Base-by-base conservation (phyloP, 1,140 invertebrate genomes). In the Zaprionus kolodkinae region DNA sequence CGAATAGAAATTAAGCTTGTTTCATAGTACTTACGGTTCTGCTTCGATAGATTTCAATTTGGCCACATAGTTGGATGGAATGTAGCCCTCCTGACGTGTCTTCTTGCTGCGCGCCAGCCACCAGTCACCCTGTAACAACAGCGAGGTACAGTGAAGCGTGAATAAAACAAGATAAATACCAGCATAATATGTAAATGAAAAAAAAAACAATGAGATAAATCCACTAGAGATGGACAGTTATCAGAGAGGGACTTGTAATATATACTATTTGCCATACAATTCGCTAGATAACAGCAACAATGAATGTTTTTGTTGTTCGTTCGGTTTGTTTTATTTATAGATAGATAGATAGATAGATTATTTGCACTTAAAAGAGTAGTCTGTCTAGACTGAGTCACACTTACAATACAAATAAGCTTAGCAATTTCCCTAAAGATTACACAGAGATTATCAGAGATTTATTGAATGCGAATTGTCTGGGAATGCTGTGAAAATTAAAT, bases 41-140 rank as follows among this genome's bases (percentile, higher is more conserved):
- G 99, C 99, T 95, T 99, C 99, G 91, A 99, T 99, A 73, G 98
- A 99, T 94, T 99, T 99, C 87, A 99, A 94, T 93, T 99, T 98
- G 79, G 99, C 99, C 74, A 99, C 98, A 95, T 99, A 99, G 94
- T 99, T 99, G 61, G 98, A 99, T 82, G 99, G 99, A 93, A 99
- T 99, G 94, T 99, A 99, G 69, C 99, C 99, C 94, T 99, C 97
- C 93, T 98, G 96, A 93, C 96, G 96, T 38, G 98, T 98, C 82
- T 97, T 95, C 94, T 98, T 97, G 93, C 97, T 99, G 84, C 97
- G 95, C 52, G 99, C 99, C 89, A 99, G 95, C 99, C 99, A 99
- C 99, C 99, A 99, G 93, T 99, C 99, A 59, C 99, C 98, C 92
- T 95, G 93, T 75, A 75, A 66, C 33, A 60, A 21, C 21, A 74